phyloP scores from a whole-genome alignment of 1,140 invertebrate genomes.

The Panagrolaimus sp. region DNA sequence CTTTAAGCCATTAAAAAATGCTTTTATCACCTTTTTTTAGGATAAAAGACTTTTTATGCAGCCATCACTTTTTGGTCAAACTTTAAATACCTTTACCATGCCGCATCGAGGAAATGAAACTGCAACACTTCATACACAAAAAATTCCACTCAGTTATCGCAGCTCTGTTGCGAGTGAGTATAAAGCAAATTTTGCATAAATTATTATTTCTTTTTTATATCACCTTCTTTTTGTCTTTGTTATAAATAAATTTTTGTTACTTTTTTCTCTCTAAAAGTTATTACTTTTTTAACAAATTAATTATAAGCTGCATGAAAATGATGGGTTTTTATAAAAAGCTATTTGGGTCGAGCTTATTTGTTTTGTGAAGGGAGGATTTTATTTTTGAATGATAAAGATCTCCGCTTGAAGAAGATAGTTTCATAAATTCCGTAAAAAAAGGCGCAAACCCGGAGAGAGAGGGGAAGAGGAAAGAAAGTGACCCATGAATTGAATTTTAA shows the following conservation, averaged over 20 bases:
- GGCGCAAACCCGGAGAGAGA: too few species aligned
- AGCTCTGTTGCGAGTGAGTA: slow-evolving; percentile 13
- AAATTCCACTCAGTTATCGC: slow-evolving; percentile 8
- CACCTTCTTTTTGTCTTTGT: slow-evolving; percentile 4
- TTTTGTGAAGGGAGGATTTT: too few species aligned
- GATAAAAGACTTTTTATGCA: slow-evolving; percentile 16
- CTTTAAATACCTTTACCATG: neutral
- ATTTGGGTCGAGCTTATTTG: too few species aligned
- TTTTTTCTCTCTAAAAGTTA: neutral
- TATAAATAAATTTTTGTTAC: neutral
- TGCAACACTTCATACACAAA: neutral
- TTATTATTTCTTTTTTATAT: neutral
- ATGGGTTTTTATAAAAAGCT: too few species aligned
- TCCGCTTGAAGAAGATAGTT: too few species aligned
- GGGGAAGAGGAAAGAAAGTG: too few species aligned
- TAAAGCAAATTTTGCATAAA: neutral
- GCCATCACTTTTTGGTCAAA: slow-evolving; percentile 8
- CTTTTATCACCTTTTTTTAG: neutral
- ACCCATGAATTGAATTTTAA: too few species aligned
- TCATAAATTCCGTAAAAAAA: too few species aligned
- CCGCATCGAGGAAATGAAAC: neutral
- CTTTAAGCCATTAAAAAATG: neutral
- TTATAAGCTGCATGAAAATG: neutral
- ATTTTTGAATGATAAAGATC: too few species aligned
- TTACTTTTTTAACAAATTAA: neutral